These are phyloP conservation scores for Urocynchramus pylzowi DNA, from an alignment of 2,113 vertebrate genomes.

Conservation along the genomic window DNA sequence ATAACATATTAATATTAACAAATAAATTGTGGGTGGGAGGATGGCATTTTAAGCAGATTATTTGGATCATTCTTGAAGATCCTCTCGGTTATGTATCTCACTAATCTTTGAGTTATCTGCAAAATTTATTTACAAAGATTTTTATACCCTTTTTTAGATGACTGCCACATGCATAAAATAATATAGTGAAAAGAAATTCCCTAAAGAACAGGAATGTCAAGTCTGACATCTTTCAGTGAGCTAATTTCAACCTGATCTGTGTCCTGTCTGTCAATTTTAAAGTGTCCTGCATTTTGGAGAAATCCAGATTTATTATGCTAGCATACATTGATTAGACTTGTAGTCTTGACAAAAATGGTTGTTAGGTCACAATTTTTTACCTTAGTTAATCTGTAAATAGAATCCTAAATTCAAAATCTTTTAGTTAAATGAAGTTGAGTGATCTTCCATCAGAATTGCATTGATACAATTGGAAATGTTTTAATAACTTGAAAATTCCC, in stretches of 20 bases:
- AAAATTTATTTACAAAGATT: neutral
- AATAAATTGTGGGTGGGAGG: rapidly evolving
- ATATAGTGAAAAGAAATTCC: neutral
- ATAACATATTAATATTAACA: neutral
- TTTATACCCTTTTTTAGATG: neutral
- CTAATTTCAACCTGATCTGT: neutral
- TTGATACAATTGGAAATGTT: neutral
- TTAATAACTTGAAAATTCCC: neutral
- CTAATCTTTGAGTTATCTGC: neutral
- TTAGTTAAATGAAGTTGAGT: neutral
- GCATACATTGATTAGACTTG: neutral
- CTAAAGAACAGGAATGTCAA: neutral
- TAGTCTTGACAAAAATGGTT: neutral
- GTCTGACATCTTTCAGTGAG: neutral
- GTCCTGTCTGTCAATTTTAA: neutral
- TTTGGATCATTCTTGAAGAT: neutral
- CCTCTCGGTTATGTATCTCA: neutral
- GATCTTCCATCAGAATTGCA: neutral
- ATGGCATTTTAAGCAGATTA: neutral
- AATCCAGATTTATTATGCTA: neutral
- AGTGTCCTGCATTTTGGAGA: neutral
- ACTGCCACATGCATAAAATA: neutral
- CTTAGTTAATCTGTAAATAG: neutral
- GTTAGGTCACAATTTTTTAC: neutral
- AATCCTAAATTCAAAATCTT: neutral